These are phyloP conservation scores for Glomeris maerens DNA, from an alignment of 1,140 invertebrate species.

Conservation along the genomic window DNA sequence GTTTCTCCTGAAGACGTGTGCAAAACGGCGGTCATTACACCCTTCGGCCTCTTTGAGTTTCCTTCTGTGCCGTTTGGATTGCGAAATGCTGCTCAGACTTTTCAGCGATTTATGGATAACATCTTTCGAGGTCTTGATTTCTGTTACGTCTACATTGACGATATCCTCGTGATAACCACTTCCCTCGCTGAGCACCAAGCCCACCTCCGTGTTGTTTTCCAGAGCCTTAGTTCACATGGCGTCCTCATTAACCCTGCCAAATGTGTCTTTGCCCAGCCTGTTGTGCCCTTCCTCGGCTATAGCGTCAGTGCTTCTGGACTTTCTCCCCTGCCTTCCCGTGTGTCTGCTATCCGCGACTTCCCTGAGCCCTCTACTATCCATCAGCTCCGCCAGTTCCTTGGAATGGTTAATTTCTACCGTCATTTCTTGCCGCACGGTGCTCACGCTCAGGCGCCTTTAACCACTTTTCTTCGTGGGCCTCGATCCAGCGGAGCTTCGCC, in stretches of 20 bases:
- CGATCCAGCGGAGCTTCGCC: background rate
- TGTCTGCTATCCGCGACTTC: slow-evolving; percentile 26
- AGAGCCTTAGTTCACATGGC: slow-evolving; percentile 21
- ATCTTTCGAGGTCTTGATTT: slow-evolving; percentile 29
- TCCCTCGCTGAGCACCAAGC: slow-evolving; percentile 24
- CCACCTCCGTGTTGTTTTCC: slow-evolving; percentile 28
- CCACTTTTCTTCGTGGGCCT: slow-evolving; percentile 4
- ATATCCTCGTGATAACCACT: slow-evolving; percentile 34
- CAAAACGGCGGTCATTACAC: slow-evolving; percentile 20
- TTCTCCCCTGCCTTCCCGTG: slow-evolving; percentile 21
- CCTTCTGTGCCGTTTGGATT: slow-evolving; percentile 32
- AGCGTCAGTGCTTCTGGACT: slow-evolving; percentile 23
- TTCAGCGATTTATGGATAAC: slow-evolving; percentile 36
- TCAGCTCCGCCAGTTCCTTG: slow-evolving; percentile 26
- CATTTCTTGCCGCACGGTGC: slow-evolving; percentile 25
- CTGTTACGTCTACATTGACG: slow-evolving; percentile 35
- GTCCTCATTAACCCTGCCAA: slow-evolving; percentile 23
- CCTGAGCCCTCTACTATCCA: slow-evolving; percentile 23
- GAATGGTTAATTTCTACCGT: slow-evolving; percentile 31
- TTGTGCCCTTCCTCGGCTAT: slow-evolving; percentile 25
- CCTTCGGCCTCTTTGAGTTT: slow-evolving; percentile 29
- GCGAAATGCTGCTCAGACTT: slow-evolving; percentile 30
- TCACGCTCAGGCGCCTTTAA: slow-evolving; percentile 10
- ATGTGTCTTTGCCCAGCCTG: slow-evolving; percentile 11
- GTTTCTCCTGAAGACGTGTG: slow-evolving; percentile 16